A percentile compares a stretch with the other conserved stretches of the same genome.
Conservation (phyloP, 2,113 vertebrate species). For the Proteles cristata region DNA sequence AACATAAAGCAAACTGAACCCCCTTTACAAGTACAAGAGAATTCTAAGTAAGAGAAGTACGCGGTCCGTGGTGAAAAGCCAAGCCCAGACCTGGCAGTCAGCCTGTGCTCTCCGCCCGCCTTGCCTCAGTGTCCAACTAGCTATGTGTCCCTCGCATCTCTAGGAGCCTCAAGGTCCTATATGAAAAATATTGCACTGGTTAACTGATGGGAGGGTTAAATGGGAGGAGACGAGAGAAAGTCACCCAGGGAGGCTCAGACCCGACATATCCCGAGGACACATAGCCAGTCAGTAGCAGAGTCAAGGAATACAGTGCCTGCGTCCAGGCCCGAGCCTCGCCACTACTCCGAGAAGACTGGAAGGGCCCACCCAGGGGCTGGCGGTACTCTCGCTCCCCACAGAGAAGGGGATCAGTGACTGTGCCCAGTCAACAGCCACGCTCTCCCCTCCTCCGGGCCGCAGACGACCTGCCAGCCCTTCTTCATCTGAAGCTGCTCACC, state of each 20-base stretch:
- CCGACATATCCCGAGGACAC: rapidly evolving
- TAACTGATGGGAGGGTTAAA: background rate
- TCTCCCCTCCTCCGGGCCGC: no score
- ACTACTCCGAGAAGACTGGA: background rate
- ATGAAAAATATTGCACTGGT: rapidly evolving
- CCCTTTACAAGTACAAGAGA: background rate
- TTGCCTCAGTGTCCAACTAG: background rate
- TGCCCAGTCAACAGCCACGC: background rate
- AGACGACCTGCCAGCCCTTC: background rate
- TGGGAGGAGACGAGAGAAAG: background rate
- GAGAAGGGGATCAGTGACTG: background rate
- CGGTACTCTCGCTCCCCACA: background rate
- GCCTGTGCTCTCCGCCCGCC: rapidly evolving
- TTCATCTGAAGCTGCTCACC: background rate
- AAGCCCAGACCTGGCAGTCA: background rate
- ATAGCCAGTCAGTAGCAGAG: rapidly evolving
- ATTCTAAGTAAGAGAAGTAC: background rate
- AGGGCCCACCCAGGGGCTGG: background rate
- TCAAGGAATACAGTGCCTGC: rapidly evolving
- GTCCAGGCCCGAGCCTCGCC: background rate
- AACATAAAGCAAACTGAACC: background rate
- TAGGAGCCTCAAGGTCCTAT: background rate
- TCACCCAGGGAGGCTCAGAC: background rate
- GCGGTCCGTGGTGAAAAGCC: rapidly evolving
- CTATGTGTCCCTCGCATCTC: background rate